Conservation (phyloP, 2,888 invertebrate species). For the Diachrysia chrysitis region DNA sequence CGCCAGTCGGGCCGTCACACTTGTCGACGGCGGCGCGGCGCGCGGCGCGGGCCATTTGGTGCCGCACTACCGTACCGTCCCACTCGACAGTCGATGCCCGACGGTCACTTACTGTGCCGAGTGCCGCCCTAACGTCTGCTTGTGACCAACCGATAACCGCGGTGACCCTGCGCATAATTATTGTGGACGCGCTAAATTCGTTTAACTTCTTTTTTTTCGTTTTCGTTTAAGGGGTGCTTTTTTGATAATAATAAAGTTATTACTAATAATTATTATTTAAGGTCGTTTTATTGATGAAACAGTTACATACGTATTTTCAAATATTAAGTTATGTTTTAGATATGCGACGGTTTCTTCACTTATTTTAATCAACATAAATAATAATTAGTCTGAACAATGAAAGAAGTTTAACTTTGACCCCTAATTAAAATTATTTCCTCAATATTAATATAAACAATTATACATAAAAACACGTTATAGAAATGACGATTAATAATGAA, state of each 20-base stretch:
- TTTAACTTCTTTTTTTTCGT: slow-evolving; percentile 9
- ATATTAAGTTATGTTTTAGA: too few relatives aligned
- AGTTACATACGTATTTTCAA: too few relatives aligned
- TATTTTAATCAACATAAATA: not conserved
- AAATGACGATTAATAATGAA: slow-evolving; percentile 42
- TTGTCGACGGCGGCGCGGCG: slow-evolving; percentile 12
- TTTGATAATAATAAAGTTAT: not conserved
- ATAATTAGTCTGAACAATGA: not conserved
- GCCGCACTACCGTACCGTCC: slow-evolving; percentile 19
- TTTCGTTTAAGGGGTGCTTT: slow-evolving; percentile 16
- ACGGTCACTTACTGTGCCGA: slow-evolving; percentile 27
- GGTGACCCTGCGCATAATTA: slow-evolving; percentile 51
- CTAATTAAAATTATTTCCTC: slow-evolving; percentile 18
- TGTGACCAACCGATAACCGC: slow-evolving; percentile 57
- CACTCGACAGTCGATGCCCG: not conserved
- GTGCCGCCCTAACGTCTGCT: slow-evolving; percentile 54
- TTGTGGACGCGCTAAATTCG: slow-evolving; percentile 39
- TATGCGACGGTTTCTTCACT: not conserved
- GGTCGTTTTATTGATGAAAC: not conserved
- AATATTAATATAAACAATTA: slow-evolving; percentile 33
- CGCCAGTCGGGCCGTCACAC: slow-evolving; percentile 9
- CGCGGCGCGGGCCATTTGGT: slow-evolving; percentile 46
- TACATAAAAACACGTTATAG: slow-evolving; percentile 31
- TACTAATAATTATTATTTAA: not conserved
- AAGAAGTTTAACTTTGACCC: not conserved